Conservation (phyloP, 2,113 vertebrate species). For the Protobothrops mucrosquamatus region DNA sequence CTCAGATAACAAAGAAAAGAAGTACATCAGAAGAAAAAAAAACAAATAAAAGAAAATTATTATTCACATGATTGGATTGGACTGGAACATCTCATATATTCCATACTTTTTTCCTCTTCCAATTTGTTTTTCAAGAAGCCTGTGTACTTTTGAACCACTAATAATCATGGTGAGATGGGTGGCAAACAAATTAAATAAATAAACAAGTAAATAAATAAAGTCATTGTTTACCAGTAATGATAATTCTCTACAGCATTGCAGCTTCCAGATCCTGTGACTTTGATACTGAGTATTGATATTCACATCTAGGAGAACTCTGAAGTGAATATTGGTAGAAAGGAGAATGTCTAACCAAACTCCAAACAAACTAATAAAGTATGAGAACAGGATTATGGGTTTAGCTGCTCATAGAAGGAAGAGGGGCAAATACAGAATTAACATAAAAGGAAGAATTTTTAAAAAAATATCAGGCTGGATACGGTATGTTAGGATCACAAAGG, state of each 20-base stretch:
- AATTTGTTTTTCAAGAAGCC: neutral
- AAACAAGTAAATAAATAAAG: neutral
- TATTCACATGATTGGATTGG: neutral
- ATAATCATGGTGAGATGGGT: neutral
- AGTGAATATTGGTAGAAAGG: neutral
- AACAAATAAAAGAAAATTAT: slow-evolving; percentile 23
- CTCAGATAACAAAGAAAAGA: slow-evolving; percentile 4
- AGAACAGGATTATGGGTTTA: neutral
- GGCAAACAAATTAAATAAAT: neutral
- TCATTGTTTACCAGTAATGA: neutral
- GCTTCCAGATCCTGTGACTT: neutral
- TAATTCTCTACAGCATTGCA: neutral
- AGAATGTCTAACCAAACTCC: neutral
- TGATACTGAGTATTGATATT: neutral
- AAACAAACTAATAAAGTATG: neutral
- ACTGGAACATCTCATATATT: slow-evolving; percentile 25
- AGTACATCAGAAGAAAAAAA: neutral
- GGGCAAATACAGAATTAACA: neutral
- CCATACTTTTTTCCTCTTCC: neutral
- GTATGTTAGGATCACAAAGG: neutral
- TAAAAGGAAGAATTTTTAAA: neutral
- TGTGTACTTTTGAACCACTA: neutral
- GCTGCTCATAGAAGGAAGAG: neutral
- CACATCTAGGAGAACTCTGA: neutral
- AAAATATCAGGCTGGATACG: neutral